phyloP scores from a whole-genome alignment of 2,888 invertebrate species.

The Drosophila putrida region DNA sequence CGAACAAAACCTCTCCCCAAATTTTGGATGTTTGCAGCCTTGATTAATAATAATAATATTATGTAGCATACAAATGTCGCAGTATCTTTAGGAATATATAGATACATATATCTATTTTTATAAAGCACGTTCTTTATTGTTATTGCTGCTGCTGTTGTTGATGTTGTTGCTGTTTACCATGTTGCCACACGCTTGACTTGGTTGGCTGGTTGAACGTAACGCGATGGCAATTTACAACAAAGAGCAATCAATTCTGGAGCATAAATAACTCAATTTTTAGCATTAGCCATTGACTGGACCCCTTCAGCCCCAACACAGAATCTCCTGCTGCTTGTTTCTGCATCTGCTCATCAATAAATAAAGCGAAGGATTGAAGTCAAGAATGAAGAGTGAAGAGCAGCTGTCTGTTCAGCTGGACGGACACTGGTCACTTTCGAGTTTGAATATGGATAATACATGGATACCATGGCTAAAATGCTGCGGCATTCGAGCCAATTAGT shows the following conservation, averaged over 20 bases:
- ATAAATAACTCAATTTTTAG: slow-evolving; percentile 78
- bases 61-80: slow-evolving; percentile 3
- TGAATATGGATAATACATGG: slow-evolving; percentile 24
- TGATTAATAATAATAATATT: slow-evolving; percentile 1
- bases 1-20: too few relatives aligned
- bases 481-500: slow-evolving; percentile 43
- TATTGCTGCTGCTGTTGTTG: not conserved
- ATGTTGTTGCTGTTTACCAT: slow-evolving; percentile 16
- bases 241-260: slow-evolving; percentile 76
- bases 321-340: not conserved
- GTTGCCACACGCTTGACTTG: slow-evolving; percentile 22
- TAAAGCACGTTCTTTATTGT: slow-evolving; percentile 7
- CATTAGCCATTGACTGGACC: slow-evolving; percentile 42
- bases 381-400: slow-evolving; percentile 27
- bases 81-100: not conserved
- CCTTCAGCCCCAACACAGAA: not conserved
- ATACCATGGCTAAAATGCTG: slow-evolving; percentile 13
- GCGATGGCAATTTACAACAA: slow-evolving; percentile 59
- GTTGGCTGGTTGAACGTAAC: not conserved
- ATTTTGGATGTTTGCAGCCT: too few relatives aligned
- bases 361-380: slow-evolving; percentile 35
- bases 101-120: too few relatives aligned
- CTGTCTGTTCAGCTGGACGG: slow-evolving; percentile 11
- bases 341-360: slow-evolving; percentile 62
- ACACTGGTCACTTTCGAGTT: slow-evolving; percentile 18